These are phyloP conservation scores for Lasioglossum marginatum DNA, from an alignment of 2,888 invertebrate species.

Conservation along the genomic window DNA sequence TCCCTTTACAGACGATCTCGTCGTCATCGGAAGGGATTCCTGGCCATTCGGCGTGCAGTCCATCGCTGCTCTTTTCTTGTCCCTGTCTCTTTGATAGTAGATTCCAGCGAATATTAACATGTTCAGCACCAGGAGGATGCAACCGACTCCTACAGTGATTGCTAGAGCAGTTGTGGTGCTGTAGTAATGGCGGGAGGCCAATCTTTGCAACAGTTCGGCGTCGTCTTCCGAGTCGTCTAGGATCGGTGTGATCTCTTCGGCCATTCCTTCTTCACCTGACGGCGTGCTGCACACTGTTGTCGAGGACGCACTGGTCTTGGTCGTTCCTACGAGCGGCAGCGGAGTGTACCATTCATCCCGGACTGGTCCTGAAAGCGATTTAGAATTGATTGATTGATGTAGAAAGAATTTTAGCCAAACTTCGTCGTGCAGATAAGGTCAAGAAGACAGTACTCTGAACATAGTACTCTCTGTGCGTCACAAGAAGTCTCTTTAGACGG, in stretches of 20 bases:
- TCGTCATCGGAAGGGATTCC: slow-evolving; percentile 82
- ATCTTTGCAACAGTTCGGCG: slow-evolving; percentile 85
- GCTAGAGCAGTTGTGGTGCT: slow-evolving; percentile 92
- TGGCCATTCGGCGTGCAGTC: slow-evolving; percentile 79
- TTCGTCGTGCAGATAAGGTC: not conserved
- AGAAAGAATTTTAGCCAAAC: not conserved
- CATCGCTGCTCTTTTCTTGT: slow-evolving; percentile 82
- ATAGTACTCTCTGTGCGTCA: no score
- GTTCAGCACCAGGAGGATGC: slow-evolving; percentile 89
- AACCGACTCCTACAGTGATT: slow-evolving; percentile 91
- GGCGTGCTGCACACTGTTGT: slow-evolving; percentile 80
- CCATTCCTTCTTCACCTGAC: slow-evolving; percentile 74
- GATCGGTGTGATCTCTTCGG: slow-evolving; percentile 78
- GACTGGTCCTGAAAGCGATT: slow-evolving; percentile 76
- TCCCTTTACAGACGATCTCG: slow-evolving; percentile 82
- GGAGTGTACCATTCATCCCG: slow-evolving; percentile 83
- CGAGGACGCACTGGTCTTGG: slow-evolving; percentile 75
- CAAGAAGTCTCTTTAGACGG: no score
- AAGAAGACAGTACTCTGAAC: not conserved
- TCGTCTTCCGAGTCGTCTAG: slow-evolving; percentile 85
- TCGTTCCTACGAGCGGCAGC: slow-evolving; percentile 79
- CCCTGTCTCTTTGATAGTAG: slow-evolving; percentile 89
- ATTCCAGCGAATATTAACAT: slow-evolving; percentile 92
- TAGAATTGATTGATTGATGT: not conserved
- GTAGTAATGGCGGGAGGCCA: slow-evolving; percentile 87